Conservation (phyloP, 2,888 invertebrate species). For the Chymomyza fuscimana region DNA sequence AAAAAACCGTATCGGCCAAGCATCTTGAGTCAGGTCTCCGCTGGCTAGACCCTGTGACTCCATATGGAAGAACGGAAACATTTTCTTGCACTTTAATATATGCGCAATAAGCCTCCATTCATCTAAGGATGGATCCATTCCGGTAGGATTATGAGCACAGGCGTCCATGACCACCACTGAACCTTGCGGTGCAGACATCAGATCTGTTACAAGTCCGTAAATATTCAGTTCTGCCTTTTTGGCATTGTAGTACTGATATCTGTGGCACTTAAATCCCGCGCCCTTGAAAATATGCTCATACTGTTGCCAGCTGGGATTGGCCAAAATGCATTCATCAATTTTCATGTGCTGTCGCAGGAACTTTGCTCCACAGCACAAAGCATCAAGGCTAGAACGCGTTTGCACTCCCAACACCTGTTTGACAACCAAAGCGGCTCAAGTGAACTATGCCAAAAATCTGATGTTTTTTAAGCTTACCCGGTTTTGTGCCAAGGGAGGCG, state of each 20-base stretch:
- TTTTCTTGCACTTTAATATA: slow-evolving; percentile 50
- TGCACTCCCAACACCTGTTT: slow-evolving; percentile 44
- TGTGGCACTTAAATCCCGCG: slow-evolving; percentile 35
- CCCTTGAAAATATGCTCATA: slow-evolving; percentile 34
- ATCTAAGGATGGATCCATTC: slow-evolving; percentile 39
- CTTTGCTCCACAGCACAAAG: slow-evolving; percentile 39
- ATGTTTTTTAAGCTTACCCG: slow-evolving; percentile 31
- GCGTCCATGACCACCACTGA: slow-evolving; percentile 48
- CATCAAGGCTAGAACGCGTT: slow-evolving; percentile 40
- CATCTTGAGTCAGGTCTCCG: slow-evolving; percentile 32
- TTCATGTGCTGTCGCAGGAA: slow-evolving; percentile 41
- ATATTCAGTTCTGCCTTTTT: slow-evolving; percentile 37
- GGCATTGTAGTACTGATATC: slow-evolving; percentile 38
- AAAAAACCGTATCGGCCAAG: slow-evolving; percentile 50
- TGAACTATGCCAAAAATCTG: background rate
- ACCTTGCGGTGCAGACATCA: slow-evolving; percentile 47
- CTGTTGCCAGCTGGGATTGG: slow-evolving; percentile 32
- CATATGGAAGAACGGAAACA: slow-evolving; percentile 49
- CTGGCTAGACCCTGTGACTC: slow-evolving; percentile 42
- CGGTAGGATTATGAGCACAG: slow-evolving; percentile 49
- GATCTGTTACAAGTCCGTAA: slow-evolving; percentile 46
- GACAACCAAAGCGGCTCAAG: no score
- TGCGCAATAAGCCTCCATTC: slow-evolving; percentile 52
- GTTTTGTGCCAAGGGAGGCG: slow-evolving; percentile 29
- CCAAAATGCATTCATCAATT: slow-evolving; percentile 32